Percentiles rank a stretch among this genome's conserved stretches.
Conservation (phyloP, 2,888 invertebrate genomes). For the Drosophila helvetica region DNA sequence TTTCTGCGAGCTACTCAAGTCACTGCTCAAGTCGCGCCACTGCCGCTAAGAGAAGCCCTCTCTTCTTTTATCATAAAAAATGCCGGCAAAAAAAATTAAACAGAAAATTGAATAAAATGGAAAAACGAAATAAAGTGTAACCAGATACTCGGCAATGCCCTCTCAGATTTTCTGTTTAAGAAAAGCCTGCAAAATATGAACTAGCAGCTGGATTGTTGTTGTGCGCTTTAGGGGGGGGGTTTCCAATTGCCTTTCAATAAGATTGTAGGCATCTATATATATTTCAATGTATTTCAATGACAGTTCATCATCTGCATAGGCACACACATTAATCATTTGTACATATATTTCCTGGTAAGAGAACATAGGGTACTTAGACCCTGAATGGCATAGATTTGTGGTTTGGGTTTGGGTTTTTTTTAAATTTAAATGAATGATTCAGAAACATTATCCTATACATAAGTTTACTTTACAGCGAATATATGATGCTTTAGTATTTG, state of each 20-base stretch:
- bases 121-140: constrained; percentile 55
- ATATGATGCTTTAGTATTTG: too few relatives aligned
- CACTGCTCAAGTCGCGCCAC: constrained; percentile 66
- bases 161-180: constrained; percentile 20
- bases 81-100: constrained; percentile 47
- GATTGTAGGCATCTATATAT: background rate
- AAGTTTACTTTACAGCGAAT: too few relatives aligned
- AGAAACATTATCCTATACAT: too few relatives aligned
- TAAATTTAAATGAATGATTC: too few relatives aligned
- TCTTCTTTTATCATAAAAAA: constrained; percentile 13
- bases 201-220: background rate
- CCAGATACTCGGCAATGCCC: constrained; percentile 64
- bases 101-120: constrained; percentile 58
- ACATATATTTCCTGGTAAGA: too few relatives aligned
- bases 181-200: constrained; percentile 38
- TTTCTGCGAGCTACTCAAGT: constrained; percentile 74
- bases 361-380: too few relatives aligned
- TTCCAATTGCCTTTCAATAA: background rate
- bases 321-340: background rate
- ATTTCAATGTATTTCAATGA: background rate
- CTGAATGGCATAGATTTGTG: too few relatives aligned
- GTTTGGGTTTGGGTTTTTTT: too few relatives aligned
- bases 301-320: background rate
- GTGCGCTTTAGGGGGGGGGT: background rate
- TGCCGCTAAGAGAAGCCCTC: constrained; percentile 37